Base-by-base conservation (phyloP, 2,888 invertebrate species). In the Diogma glabrata region DNA sequence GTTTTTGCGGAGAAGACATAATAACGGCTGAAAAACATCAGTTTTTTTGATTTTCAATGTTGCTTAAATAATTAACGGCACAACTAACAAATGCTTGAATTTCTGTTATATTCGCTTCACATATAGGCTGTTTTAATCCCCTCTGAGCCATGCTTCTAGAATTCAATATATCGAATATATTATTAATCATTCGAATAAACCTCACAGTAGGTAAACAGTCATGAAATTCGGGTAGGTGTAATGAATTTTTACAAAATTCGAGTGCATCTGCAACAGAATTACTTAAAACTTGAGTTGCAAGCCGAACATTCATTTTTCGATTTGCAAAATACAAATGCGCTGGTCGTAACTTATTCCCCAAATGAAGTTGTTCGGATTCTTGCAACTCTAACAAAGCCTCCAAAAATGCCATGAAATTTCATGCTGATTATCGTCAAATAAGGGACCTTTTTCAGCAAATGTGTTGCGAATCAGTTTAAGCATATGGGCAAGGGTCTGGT, bases 401-500 rank as follows among this genome's bases (percentile, higher is more conserved):
- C 19, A 43, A 43, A 19, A 43, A 43, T 43, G 33, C 33, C 33
- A 33, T 16, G 33, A 33, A 33, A 33, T 33, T 3, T 33, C 10
- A 4, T 33, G 3, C 17, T 16, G 14, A 14, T 33, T 33, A 33
- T 33, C 33, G 16, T 33, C 33, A 33, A 33, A 14, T 33, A 33
- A 33, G 16, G 33, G 33, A 19, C 20, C 6, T 22, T 33, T 3
- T 16, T 33, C 33, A 17, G 17, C 33, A 14, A 33, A 14, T 33
- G 33, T 33, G 16, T 33, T 8, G 33, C 3, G 33, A 33, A 33
- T 33, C 19, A 43, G 19, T 19, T 17, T 43, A 2, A 43, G 20
- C 43, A 43, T 43, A 43, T 43, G 4, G n/a, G 43, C 43, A 43
- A 22, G 43, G 43, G 19, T 43, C 43, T 17, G 43, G 43, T 22